Evolutionary conservation across 2,113 vertebrate genomes (phyloP).

Genomic region (Myiozetetes cayanensis): DNA sequence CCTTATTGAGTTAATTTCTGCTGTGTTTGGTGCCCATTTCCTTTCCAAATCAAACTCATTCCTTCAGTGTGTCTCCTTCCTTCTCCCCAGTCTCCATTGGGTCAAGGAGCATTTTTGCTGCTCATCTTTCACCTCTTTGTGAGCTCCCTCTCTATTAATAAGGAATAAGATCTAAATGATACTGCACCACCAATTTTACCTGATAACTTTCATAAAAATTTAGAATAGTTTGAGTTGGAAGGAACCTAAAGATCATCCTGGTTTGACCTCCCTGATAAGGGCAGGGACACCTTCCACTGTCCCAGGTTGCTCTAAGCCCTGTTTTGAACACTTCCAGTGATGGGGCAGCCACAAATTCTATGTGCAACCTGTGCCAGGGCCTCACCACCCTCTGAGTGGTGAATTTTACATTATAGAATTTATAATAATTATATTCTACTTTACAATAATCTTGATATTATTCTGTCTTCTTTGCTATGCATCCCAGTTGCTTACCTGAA

Average conservation of each 20-base stretch:
- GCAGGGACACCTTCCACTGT: not conserved
- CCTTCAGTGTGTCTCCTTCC: not conserved
- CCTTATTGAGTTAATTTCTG: not conserved
- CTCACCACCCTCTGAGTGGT: not conserved
- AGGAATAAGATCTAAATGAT: not conserved
- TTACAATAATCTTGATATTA: not conserved
- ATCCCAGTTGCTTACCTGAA: not conserved
- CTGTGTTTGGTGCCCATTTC: not conserved
- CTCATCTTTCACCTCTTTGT: not conserved
- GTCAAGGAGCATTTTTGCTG: not conserved
- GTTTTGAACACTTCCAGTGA: not conserved
- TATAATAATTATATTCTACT: not conserved
- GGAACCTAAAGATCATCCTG: not conserved
- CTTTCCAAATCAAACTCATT: not conserved
- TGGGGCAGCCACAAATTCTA: not conserved
- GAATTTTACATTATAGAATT: not conserved
- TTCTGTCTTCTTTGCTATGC: not conserved
- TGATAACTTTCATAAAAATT: not conserved
- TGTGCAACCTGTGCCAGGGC: not conserved
- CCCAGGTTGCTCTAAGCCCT: not conserved
- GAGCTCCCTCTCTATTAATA: not conserved
- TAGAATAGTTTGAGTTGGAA: not conserved
- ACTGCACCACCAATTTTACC: not conserved
- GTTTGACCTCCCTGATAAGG: not conserved
- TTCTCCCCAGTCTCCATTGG: not conserved